Base-by-base conservation (phyloP, 2,797 vertebrate species). In the Erethizon dorsatum region DNA sequence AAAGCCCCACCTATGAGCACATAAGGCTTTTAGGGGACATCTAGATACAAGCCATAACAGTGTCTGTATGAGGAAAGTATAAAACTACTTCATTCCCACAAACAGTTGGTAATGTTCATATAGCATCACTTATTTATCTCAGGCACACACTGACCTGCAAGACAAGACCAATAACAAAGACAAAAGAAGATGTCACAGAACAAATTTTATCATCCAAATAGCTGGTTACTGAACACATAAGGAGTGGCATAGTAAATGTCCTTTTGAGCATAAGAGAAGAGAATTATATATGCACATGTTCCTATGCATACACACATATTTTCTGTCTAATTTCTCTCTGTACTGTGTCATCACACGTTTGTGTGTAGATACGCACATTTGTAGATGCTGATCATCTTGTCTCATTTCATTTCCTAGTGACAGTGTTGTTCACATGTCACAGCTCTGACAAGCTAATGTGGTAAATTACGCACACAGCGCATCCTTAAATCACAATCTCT, bases 401-500 rank as follows among this genome's bases (percentile, higher is more conserved):
- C 33, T 69, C 54, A 33, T 59, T 90, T 90, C 26, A 93, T 93
- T 83, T 87, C 26, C 15, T 79, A 41, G 31, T 91, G 33, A 63
- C 33, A 56, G 26, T 59, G 12, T 8, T 37, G 45, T 87, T 75
- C 14, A 33, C 13, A 41, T 52, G 47, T 87, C 84, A 65, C 67
- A 88, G 88, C 47, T 12, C 77, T 84, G 80, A 45, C 31, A 41
- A 88, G 45, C 75, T 14, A 63, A 50, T 67, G 2, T 56, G 77
- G 90, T 87, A 73, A 86, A 77, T 47, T 83, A 78, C 54, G 69
- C 57, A 80, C 0, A 41, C 24, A 71, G 52, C 3, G n/a, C 77
- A 82, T 71, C n/a, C 91, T 37, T 87, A 57, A 83, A 47, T 52
- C 4, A 37, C 63, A 93, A 63, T n/a, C 52, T 15, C 17, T 78